phyloP scores from a whole-genome alignment of 2,888 invertebrate genomes.

The Emesis russula region DNA sequence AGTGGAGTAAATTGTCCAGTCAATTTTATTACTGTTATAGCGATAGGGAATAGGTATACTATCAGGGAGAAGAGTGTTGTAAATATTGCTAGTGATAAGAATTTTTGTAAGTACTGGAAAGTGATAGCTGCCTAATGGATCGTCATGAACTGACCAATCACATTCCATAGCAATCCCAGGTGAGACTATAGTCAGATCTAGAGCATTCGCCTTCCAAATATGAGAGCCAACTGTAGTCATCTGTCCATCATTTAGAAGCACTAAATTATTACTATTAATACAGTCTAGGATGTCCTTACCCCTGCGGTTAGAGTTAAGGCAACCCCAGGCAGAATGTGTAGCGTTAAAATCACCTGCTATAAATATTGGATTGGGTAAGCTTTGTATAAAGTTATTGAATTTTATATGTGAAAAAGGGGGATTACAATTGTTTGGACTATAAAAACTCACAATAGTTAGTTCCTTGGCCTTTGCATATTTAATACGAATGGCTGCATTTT shows the following conservation, averaged over 20 bases:
- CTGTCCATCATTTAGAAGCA: not conserved
- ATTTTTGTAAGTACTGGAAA: not conserved
- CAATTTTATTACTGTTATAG: slow-evolving; percentile 13
- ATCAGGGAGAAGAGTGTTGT: not conserved
- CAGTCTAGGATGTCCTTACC: slow-evolving; percentile 12
- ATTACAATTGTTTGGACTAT: not conserved
- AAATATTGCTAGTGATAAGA: not conserved
- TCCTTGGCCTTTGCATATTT: not conserved
- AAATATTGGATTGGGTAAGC: not conserved
- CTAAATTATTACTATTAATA: slow-evolving; percentile 1
- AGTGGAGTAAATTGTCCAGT: not conserved
- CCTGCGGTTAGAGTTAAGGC: not conserved
- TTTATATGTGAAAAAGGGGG: not conserved
- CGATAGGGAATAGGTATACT: not conserved
- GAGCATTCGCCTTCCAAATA: slow-evolving; percentile 7
- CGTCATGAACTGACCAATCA: not conserved
- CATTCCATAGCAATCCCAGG: not conserved
- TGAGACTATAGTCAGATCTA: slow-evolving; percentile 9
- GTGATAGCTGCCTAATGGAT: slow-evolving; percentile 9
- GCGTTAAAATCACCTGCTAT: slow-evolving; percentile 9
- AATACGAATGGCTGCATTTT: slow-evolving; percentile 21
- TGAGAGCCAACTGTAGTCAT: slow-evolving; percentile 21
- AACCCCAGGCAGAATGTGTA: not conserved
- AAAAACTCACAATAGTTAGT: slow-evolving; percentile 10
- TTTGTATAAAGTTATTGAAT: not conserved